phyloP scores from a whole-genome alignment of 2,113 vertebrate genomes.

The Dicrurus megarhynchus region DNA sequence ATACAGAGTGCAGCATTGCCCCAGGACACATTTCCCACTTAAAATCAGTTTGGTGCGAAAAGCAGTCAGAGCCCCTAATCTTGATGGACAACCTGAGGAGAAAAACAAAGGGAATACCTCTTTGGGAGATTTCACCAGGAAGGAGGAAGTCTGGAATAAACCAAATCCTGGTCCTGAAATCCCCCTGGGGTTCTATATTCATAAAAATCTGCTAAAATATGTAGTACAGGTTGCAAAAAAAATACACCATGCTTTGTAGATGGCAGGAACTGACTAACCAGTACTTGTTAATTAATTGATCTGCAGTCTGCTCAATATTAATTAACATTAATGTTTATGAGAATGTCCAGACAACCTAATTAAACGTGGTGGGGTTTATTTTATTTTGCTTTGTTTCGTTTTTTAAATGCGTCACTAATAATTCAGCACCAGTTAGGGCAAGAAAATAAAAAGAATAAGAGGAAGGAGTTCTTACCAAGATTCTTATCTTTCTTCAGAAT shows the following conservation, averaged over 20 bases:
- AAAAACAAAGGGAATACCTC: neutral
- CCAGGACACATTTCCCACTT: neutral
- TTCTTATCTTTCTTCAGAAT: neutral
- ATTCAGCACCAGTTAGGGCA: neutral
- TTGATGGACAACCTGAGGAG: neutral
- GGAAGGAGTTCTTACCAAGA: neutral
- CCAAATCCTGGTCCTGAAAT: neutral
- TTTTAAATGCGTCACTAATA: neutral
- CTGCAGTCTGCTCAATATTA: neutral
- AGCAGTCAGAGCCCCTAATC: neutral
- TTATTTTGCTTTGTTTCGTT: neutral
- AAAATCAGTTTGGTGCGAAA: neutral
- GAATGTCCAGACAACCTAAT: neutral
- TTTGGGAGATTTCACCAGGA: neutral
- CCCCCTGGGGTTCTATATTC: neutral
- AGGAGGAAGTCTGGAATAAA: neutral
- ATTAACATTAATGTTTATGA: neutral
- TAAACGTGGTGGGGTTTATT: neutral
- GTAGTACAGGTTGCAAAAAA: neutral
- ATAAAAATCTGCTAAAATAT: neutral
- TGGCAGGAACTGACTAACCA: neutral
- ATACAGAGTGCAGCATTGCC: neutral
- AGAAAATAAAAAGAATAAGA: neutral
- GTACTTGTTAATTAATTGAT: neutral
- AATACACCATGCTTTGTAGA: neutral